These are phyloP conservation scores for Loris lydekkerianus DNA, from an alignment of 2,797 vertebrate species.

Conservation along the genomic window DNA sequence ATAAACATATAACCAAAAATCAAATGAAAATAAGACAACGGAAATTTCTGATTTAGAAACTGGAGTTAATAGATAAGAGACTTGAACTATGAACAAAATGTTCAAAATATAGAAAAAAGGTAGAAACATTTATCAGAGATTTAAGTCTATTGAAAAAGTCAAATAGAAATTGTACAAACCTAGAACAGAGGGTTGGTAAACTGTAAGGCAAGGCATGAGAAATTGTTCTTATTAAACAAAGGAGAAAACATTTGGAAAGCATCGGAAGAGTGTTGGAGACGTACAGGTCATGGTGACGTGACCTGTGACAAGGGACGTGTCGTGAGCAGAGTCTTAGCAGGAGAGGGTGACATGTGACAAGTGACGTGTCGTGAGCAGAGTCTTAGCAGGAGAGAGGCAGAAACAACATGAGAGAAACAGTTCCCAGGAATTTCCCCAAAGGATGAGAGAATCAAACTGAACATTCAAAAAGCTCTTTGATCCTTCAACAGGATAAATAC, in stretches of 20 bases:
- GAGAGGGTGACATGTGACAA: too few species aligned
- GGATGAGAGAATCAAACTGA: not conserved
- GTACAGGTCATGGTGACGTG: not conserved
- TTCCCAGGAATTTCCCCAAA: not conserved
- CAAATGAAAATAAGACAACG: not conserved
- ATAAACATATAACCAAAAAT: not conserved
- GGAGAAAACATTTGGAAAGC: not conserved
- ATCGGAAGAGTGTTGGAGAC: too few species aligned
- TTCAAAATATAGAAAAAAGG: not conserved
- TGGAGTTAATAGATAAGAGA: not conserved
- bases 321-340: fast-evolving
- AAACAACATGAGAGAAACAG: not conserved
- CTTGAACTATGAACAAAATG: not conserved
- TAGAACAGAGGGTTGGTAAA: not conserved
- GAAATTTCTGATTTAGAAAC: not conserved
- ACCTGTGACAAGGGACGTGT: fast-evolving
- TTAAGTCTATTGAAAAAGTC: not conserved
- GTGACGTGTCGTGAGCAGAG: fast-evolving
- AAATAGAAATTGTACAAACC: fast-evolving
- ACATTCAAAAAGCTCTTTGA: not conserved
- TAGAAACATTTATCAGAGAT: not conserved
- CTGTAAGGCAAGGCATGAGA: not conserved
- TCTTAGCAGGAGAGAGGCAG: not conserved
- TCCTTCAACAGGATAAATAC: not conserved
- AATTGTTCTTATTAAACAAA: not conserved